These are phyloP conservation scores for Pristionchus japonicus DNA, from an alignment of 2,888 invertebrate species.

Conservation along the genomic window DNA sequence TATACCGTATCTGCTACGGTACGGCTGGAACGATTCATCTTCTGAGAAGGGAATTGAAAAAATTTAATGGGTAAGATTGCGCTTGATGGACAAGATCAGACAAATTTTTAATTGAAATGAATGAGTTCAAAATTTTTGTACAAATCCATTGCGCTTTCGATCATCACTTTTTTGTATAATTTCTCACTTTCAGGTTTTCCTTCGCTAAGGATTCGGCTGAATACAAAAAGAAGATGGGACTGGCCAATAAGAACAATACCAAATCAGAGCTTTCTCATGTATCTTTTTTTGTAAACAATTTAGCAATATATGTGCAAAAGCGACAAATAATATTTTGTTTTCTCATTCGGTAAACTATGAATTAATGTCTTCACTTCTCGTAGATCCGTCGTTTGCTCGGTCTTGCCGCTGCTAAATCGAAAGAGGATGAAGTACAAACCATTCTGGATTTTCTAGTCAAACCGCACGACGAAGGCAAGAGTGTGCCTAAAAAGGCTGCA, in stretches of 20 bases:
- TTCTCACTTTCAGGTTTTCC: not conserved
- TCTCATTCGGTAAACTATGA: not conserved
- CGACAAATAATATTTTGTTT: not conserved
- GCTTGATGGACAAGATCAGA: too few species aligned
- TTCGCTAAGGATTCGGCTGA: slow-evolving; percentile 16
- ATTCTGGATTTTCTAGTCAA: slow-evolving; percentile 34
- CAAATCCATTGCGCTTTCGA: too few species aligned
- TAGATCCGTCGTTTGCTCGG: slow-evolving; percentile 39
- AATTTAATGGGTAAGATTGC: slow-evolving; percentile 34
- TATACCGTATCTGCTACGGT: slow-evolving; percentile 25
- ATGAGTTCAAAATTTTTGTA: not conserved
- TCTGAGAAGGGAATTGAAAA: slow-evolving; percentile 27
- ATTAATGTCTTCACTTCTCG: not conserved
- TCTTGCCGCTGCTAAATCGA: not conserved
- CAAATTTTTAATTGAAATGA: not conserved
- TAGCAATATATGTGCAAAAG: not conserved
- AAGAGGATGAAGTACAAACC: slow-evolving; percentile 20
- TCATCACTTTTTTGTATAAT: too few species aligned
- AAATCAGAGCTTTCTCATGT: not conserved
- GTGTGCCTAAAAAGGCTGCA: not conserved
- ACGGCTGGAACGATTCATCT: not conserved
- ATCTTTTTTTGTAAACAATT: not conserved
- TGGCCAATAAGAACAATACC: not conserved
- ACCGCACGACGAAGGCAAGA: slow-evolving; percentile 23
- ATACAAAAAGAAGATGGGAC: not conserved